These are phyloP conservation scores for Rhinophrynus dorsalis DNA, from an alignment of 2,797 vertebrate species.

Conservation along the genomic window DNA sequence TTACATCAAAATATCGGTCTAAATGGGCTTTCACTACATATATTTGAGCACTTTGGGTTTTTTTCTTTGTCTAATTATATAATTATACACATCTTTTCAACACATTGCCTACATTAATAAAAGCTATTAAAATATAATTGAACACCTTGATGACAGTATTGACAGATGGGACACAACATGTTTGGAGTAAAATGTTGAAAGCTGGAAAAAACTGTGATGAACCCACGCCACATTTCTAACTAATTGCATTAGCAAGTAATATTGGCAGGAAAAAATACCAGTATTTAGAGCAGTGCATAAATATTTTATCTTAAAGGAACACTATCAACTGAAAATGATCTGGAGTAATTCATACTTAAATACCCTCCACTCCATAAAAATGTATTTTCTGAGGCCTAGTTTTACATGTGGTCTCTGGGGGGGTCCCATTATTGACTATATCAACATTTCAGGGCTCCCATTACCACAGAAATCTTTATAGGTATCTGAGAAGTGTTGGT, in stretches of 20 bases:
- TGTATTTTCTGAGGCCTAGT: too few species aligned
- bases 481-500: too few species aligned
- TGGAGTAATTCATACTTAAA: too few species aligned
- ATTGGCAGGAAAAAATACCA: too few species aligned
- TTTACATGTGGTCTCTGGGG: too few species aligned
- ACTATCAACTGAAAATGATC: too few species aligned
- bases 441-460: too few species aligned
- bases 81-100: slow-evolving; percentile 3
- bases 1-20: neutral
- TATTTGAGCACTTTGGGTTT: neutral
- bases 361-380: too few species aligned
- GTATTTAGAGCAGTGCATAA: too few species aligned
- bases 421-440: too few species aligned
- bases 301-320: too few species aligned
- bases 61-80: neutral
- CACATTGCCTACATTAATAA: slow-evolving; percentile 25
- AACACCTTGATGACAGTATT: slow-evolving; percentile 2
- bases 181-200: slow-evolving; percentile 5
- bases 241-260: neutral
- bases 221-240: neutral
- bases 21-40: neutral
- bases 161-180: slow-evolving; percentile 34
- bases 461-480: too few species aligned
- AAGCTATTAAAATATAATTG: slow-evolving; percentile 16
- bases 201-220: neutral